phyloP scores from a whole-genome alignment of 2,888 invertebrate species.

The Corythucha ciliata region DNA sequence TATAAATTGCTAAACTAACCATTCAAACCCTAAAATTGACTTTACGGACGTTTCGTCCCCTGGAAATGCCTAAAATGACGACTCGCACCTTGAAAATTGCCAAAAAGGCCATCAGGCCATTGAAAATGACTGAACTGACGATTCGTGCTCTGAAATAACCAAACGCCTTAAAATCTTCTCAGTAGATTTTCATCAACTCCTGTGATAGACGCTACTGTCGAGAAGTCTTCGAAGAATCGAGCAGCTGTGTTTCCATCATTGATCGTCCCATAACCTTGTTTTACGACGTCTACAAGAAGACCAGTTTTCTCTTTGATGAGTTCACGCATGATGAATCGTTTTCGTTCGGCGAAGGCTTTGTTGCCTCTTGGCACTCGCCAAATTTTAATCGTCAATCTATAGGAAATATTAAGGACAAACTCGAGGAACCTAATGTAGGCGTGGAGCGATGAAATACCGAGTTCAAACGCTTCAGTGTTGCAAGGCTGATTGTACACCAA shows the following conservation, averaged over 20 bases:
- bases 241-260: constrained; percentile 24
- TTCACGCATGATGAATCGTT: too few relatives aligned
- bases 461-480: background rate
- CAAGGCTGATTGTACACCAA: too few relatives aligned
- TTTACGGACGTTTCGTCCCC: too few relatives aligned
- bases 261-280: constrained; percentile 12
- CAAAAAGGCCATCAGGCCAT: too few relatives aligned
- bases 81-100: too few relatives aligned
- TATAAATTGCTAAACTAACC: too few relatives aligned
- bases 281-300: constrained; percentile 8
- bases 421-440: constrained; percentile 5
- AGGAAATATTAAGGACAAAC: constrained; percentile 10
- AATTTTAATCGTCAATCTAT: constrained; percentile 8
- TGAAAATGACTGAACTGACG: too few relatives aligned
- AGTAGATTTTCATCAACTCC: background rate
- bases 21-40: too few relatives aligned
- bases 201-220: constrained; percentile 4
- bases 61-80: too few relatives aligned
- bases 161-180: too few relatives aligned
- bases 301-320: background rate
- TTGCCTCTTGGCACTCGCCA: background rate
- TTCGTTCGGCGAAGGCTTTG: background rate
- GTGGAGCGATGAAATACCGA: constrained; percentile 5
- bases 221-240: constrained; percentile 10
- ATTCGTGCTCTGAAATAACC: too few relatives aligned